These are phyloP conservation scores for Promerops cafer DNA, from an alignment of 2,113 vertebrate genomes.

Conservation along the genomic window DNA sequence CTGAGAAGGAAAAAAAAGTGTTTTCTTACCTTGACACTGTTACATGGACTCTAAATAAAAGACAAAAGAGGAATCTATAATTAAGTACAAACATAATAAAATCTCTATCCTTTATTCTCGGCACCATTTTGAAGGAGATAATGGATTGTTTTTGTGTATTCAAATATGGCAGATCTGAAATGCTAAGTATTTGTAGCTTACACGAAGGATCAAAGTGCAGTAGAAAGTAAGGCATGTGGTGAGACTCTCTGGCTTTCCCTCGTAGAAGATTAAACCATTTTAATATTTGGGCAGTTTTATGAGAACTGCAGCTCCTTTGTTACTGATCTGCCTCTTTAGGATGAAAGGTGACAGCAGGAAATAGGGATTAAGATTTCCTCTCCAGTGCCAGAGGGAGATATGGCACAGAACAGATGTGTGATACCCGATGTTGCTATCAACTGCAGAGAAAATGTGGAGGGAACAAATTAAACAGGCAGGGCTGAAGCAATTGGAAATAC, in stretches of 20 bases:
- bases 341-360: neutral
- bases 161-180: neutral
- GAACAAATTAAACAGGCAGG: neutral
- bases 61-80: neutral
- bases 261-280: slow-evolving; percentile 27
- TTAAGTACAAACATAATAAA: neutral
- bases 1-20: neutral
- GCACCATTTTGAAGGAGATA: neutral
- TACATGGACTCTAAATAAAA: neutral
- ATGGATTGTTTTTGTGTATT: neutral
- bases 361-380: neutral
- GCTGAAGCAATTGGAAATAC: neutral
- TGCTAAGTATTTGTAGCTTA: neutral
- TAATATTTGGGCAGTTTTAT: neutral
- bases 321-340: neutral
- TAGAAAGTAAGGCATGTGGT: neutral
- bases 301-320: slow-evolving; percentile 12
- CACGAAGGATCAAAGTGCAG: slow-evolving; percentile 17
- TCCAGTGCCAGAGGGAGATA: neutral
- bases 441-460: neutral
- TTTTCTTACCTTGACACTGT: neutral
- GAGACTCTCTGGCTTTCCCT: neutral
- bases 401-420: neutral
- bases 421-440: neutral
- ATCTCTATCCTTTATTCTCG: neutral